Percentiles rank a stretch among this genome's conserved stretches.
phyloP scores from a whole-genome alignment of 2,888 invertebrate species.

The Ormyrus thymus region DNA sequence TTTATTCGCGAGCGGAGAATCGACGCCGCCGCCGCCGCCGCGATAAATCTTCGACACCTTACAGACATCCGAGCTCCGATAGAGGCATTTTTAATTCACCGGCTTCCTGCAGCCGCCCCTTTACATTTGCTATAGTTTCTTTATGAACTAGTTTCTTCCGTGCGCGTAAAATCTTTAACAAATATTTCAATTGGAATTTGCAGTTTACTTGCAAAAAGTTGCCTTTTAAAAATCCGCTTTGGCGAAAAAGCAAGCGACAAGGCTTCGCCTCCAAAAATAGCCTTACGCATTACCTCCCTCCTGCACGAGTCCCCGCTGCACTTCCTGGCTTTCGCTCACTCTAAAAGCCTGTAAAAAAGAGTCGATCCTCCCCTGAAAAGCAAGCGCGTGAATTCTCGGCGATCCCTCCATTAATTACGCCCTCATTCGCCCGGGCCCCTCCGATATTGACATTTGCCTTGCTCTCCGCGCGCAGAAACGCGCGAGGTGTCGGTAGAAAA shows the following conservation, averaged over 20 bases:
- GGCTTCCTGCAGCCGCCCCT: background rate
- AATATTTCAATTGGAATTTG: no score
- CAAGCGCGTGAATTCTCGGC: background rate
- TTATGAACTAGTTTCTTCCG: no score
- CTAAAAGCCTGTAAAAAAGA: background rate
- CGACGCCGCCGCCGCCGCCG: background rate
- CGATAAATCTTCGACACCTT: no score
- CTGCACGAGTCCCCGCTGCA: background rate
- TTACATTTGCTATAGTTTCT: no score
- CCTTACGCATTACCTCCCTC: background rate
- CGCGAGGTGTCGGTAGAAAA: constrained; percentile 1
- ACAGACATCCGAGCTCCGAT: no score
- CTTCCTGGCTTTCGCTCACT: background rate
- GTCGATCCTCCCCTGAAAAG: no score
- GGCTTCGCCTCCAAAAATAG: no score
- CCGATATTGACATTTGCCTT: constrained; percentile 37
- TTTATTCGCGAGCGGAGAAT: constrained; percentile 12
- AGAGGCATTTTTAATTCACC: no score
- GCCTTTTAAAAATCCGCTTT: no score
- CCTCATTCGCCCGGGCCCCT: constrained; percentile 65
- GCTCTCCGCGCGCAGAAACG: constrained; percentile 5
- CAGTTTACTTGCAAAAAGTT: no score
- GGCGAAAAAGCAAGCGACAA: no score
- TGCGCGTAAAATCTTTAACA: no score
- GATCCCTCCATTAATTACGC: constrained; percentile 70